Base-by-base conservation (phyloP, 2,888 invertebrate species). In the Pilophorus perplexus region DNA sequence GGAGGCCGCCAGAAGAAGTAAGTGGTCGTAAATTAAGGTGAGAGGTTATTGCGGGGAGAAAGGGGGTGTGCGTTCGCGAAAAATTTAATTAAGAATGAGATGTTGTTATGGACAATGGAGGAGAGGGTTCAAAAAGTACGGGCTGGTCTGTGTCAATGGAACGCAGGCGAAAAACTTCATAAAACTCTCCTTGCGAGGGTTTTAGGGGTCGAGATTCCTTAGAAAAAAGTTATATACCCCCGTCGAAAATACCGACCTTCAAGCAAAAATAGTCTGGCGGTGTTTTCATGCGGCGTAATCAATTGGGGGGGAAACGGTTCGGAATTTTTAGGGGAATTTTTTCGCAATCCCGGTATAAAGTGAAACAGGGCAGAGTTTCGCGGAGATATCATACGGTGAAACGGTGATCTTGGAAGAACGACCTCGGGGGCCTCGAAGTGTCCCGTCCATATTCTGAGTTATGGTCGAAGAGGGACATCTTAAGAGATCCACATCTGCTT, bases 71-170 rank as follows among this genome's bases (percentile, higher is more conserved):
- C 18, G 16, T n/a, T 33, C 44, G 20, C 28, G 62, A 62, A 62
- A 62, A 62, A 62, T 62, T 62, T 62, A 62, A 62, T 62, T 62
- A 62, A 62, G 62, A 62, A 62, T 62, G 62, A 62, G 46, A 62
- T 44, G 46, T 16, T 62, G 62, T 48, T 62, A 28, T 28, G 62
- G 44, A 46, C 62, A 62, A 62, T 48, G 48, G 62, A 12, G 18
- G 48, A 28, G 27, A 50, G n/a, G 22, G 46, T 46, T n/a, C 33
- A 33, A 6, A 33, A 28, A 52, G 27, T 52, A 14, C 16, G 28
- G 52, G 52, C 52, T 23, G 28, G 52, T 25, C 27, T 52, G 10
- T 28, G 52, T 52, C 52, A 52, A 52, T 52, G 52, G 52, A 28
- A 23, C 52, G 33, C 23, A 6, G 28, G 16, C 18, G 14, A 28